Conservation (phyloP, 2,888 invertebrate species). For the Isoperla grammatica region DNA sequence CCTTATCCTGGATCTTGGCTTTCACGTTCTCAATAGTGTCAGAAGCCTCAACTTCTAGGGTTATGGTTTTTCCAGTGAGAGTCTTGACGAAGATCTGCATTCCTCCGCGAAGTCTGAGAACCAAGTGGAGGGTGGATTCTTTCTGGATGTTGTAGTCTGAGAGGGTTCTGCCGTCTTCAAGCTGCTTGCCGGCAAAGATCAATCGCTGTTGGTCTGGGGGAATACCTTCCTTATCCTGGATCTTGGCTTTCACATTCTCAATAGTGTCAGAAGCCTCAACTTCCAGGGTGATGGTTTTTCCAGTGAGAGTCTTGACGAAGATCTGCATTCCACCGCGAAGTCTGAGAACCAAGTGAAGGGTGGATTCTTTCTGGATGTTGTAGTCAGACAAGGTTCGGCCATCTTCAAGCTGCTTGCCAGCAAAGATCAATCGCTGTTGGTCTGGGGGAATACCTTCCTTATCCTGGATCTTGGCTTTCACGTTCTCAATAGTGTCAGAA, state of each 20-base stretch:
- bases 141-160: no score
- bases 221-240: no score
- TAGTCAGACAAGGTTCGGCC: conserved; percentile 88
- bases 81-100: conserved; percentile 53
- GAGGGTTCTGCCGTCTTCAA: no score
- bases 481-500: conserved; percentile 49
- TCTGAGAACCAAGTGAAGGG: conserved; percentile 52
- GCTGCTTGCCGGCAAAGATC: no score
- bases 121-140: no score
- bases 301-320: conserved; percentile 47
- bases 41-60: conserved; percentile 49
- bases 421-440: conserved; percentile 63
- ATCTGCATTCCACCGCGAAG: conserved; percentile 50
- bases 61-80: conserved; percentile 45
- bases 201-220: no score
- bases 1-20: conserved; percentile 53
- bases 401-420: conserved; percentile 92
- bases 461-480: conserved; percentile 43
- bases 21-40: conserved; percentile 61
- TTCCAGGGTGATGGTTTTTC: conserved; percentile 49
- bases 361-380: conserved; percentile 78
- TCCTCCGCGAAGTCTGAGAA: no score
- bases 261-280: no score
- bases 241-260: no score
- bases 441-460: conserved; percentile 40